Percentiles rank a stretch among this genome's conserved stretches.
These are phyloP conservation scores for Calycopis cecrops DNA, from an alignment of 1,140 invertebrate genomes.

Conservation along the genomic window DNA sequence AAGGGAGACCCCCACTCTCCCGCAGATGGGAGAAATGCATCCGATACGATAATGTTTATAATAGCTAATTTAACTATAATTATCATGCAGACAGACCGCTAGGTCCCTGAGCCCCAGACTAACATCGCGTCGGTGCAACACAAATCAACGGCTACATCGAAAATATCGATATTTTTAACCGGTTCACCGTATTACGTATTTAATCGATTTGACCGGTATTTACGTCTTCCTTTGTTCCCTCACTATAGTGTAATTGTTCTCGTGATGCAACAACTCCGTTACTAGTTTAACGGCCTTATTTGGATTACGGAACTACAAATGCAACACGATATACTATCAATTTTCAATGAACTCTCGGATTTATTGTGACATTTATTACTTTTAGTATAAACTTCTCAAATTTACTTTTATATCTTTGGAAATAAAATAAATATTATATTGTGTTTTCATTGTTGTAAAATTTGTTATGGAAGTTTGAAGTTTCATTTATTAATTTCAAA, in stretches of 20 bases:
- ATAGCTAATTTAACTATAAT: too few species aligned
- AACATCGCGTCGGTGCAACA: too few species aligned
- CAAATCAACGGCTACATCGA: neutral
- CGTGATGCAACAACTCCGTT: neutral
- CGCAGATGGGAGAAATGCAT: too few species aligned
- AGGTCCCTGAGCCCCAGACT: too few species aligned
- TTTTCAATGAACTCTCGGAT: neutral
- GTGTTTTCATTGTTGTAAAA: neutral
- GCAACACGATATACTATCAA: slow-evolving; percentile 2
- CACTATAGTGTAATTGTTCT: neutral
- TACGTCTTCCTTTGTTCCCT: neutral
- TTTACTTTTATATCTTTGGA: neutral
- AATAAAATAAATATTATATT: slow-evolving; percentile 5
- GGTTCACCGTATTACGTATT: neutral
- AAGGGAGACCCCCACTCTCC: too few species aligned
- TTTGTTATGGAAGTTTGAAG: neutral
- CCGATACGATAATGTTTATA: too few species aligned
- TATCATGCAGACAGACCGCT: too few species aligned
- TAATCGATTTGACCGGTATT: neutral
- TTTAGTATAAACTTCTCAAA: slow-evolving; percentile 1
- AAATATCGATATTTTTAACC: neutral
- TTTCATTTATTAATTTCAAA: too few species aligned
- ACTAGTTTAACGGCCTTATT: slow-evolving; percentile 1
- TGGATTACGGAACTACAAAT: neutral
- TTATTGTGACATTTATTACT: slow-evolving; percentile 3